A percentile compares a stretch with the other conserved stretches of the same genome.
These are phyloP conservation scores for Scaptomyza flava DNA, from an alignment of 2,888 invertebrate species.

Conservation along the genomic window DNA sequence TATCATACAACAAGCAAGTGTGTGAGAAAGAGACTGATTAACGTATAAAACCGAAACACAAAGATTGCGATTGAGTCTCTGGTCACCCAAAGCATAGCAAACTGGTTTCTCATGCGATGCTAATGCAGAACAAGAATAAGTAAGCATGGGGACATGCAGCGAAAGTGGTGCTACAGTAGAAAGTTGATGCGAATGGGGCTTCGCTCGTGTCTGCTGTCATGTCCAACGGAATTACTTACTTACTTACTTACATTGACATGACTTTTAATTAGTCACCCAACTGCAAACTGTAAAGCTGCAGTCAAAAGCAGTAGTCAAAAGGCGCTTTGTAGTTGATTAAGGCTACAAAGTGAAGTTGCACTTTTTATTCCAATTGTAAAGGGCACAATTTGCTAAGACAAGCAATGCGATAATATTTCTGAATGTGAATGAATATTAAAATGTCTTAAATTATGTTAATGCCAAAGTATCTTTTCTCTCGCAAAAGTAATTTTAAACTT, in stretches of 20 bases:
- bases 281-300: constrained; percentile 19
- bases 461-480: neutral
- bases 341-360: constrained; percentile 1
- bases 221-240: constrained; percentile 10
- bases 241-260: constrained; percentile 31
- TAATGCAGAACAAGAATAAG: constrained; percentile 73
- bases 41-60: constrained; percentile 29
- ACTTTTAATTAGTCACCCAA: constrained; percentile 59
- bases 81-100: constrained; percentile 39
- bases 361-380: neutral
- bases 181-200: constrained; percentile 55
- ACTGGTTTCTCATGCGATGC: constrained; percentile 61
- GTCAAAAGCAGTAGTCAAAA: constrained; percentile 20
- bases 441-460: neutral
- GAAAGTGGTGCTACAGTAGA: constrained; percentile 79
- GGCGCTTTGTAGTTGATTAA: constrained; percentile 30
- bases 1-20: constrained; percentile 55
- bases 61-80: constrained; percentile 28
- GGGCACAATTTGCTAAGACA: constrained; percentile 1
- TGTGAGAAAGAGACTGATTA: constrained; percentile 27
- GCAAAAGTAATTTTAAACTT: neutral
- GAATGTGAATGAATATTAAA: neutral
- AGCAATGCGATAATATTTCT: neutral
- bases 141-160: constrained; percentile 60
- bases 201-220: constrained; percentile 11